Conservation (phyloP, 2,888 invertebrate species). For the Minunthozetes semirufus region DNA sequence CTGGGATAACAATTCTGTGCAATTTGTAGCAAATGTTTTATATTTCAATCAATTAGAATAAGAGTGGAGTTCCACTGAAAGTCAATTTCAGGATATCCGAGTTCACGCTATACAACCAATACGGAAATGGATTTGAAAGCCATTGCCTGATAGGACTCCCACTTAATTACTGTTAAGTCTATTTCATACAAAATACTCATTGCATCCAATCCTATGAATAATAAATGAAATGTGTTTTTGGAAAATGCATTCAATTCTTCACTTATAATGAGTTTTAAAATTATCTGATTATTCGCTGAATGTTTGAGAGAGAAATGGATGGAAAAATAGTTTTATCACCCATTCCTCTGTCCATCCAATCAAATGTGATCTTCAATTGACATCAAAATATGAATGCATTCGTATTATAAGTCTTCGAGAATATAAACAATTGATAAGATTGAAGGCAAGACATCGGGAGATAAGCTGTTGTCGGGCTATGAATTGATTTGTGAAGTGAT, state of each 20-base stretch:
- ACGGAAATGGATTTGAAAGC: conserved; percentile 12
- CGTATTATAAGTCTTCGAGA: background rate
- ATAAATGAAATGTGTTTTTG: background rate
- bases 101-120: background rate
- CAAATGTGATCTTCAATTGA: background rate
- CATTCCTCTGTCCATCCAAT: background rate
- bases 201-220: background rate
- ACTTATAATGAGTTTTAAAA: too few relatives aligned
- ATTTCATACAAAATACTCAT: background rate
- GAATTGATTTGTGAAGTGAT: background rate
- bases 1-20: background rate
- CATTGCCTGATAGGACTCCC: background rate
- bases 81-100: conserved; percentile 3
- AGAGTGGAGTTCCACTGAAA: background rate
- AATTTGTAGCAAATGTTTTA: background rate
- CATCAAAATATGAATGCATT: background rate
- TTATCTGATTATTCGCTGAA: too few relatives aligned
- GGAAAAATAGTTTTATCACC: too few relatives aligned
- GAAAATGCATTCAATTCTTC: too few relatives aligned
- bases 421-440: background rate
- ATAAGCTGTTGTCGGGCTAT: background rate
- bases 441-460: background rate
- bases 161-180: background rate
- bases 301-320: too few relatives aligned
- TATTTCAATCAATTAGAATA: background rate